These are phyloP conservation scores for Agapetus fuscipes DNA, from an alignment of 2,888 invertebrate genomes.

Conservation along the genomic window DNA sequence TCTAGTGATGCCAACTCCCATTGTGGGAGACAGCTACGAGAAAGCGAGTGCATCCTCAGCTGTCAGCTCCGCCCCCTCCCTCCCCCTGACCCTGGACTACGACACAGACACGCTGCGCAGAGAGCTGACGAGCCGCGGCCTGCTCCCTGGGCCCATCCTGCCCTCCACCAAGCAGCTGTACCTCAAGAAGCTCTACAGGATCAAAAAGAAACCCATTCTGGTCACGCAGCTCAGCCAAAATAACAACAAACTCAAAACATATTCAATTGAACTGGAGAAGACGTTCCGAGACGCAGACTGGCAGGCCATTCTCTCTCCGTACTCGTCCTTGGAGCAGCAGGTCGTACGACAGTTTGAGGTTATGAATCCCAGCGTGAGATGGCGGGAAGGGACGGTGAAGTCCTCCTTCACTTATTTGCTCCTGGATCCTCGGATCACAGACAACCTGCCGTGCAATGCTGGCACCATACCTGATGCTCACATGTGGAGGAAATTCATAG, in stretches of 20 bases:
- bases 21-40: too few relatives aligned
- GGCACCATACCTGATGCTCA: constrained; percentile 38
- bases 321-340: constrained; percentile 48
- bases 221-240: constrained; percentile 21
- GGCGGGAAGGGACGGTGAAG: constrained; percentile 69
- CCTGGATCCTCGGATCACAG: constrained; percentile 75
- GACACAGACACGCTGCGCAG: constrained; percentile 56
- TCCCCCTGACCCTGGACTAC: constrained; percentile 53
- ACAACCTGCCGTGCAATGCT: constrained; percentile 58
- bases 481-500: constrained; percentile 69
- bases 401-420: constrained; percentile 86
- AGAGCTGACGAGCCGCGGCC: constrained; percentile 56
- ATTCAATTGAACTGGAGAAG: constrained; percentile 56
- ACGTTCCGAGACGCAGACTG: constrained; percentile 49
- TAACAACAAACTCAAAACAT: constrained; percentile 26
- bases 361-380: constrained; percentile 43
- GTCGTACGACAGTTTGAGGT: constrained; percentile 50
- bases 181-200: constrained; percentile 57
- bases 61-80: constrained; percentile 39
- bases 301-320: constrained; percentile 43
- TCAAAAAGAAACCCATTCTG: constrained; percentile 36
- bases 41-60: constrained; percentile 27
- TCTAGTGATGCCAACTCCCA: constrained; percentile 40
- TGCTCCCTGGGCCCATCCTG: constrained; percentile 73
- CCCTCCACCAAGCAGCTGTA: constrained; percentile 68